Base-by-base conservation (phyloP, 2,888 invertebrate genomes). In the Brachypalpus laphriformis region DNA sequence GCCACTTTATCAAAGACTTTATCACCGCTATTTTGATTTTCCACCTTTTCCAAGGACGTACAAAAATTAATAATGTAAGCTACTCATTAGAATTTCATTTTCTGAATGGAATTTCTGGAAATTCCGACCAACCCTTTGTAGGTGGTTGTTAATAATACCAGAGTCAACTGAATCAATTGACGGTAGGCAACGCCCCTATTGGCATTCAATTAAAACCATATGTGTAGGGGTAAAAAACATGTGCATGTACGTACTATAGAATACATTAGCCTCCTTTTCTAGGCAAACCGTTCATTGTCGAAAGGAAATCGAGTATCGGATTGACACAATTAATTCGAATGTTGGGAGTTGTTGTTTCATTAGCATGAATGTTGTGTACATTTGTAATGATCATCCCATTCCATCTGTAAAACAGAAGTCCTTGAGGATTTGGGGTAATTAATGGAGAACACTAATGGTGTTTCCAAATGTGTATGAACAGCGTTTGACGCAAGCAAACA, bases 211-310 rank as follows among this genome's bases (percentile, higher is more conserved):
- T 83, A 66, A 72, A 80, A 42, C 22, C 49, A 4, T 14, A 6
- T 28, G 59, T 49, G 57, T 47, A 47, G 72, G 66, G 54, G 61
- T 57, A 25, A 34, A 59, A 18, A 37, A 51, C 34, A 65, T 28
- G 9, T 14, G 18, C 42, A 72, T 63, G 65, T 25, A 63, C 56
- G 7, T n/a, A n/a, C n/a, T n/a, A 4, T 25, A 28, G 74, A 74
- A 81, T 81, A 81, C 66, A 81, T 81, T 85, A 85, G 85, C 81
- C 85, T 75, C 70, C 57, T 85, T 25, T 85, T 81, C 61, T 20
- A 20, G 59, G 59, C 14, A 37, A 34, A 47, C n/a, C 56, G 72
- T 74, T 63, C 56, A 85, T 81, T 85, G 81, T 75, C 65, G 45
- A 66, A 81, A 61, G 57, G 51, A 71, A 85, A 75, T 81, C 81